Base-by-base conservation (phyloP, 2,113 vertebrate genomes). In the Saguinus imperator region DNA sequence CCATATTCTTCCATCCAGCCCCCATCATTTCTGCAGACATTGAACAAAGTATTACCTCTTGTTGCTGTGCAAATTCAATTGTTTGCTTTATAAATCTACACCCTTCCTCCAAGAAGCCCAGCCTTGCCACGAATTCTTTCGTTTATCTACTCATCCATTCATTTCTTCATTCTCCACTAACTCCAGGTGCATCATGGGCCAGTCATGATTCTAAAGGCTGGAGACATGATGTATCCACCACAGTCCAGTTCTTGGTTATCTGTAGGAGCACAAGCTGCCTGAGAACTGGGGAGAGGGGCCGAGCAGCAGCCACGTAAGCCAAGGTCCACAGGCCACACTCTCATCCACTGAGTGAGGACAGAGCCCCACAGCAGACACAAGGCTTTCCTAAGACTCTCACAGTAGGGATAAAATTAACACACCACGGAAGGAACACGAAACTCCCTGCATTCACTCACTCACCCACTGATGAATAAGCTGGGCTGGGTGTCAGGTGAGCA, bases 321-420 rank as follows among this genome's bases (percentile, higher is more conserved):
- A 10, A 7, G 4, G 11, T 16, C 80, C 23, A n/a, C 1, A 9
- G 16, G 3, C 1, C n/a, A 25, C 6, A 1, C 8, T 0, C 14
- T 52, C 35, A 1, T 11, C 6, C 29, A 0, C 0, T 4, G 6
- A 0, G 2, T 12, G 61, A n/a, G 21, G 1, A 2, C 9, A n/a
- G 2, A 1, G 0, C 5, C 1, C 16, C 1, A 3, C 16, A 16
- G 17, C 58, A 25, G 9, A 10, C 5, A 2, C 1, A 1, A 0
- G 17, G 14, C 6, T 1, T 16, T 29, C 8, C 25, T 1, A 4
- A 23, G 17, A 18, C 8, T 37, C 64, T n/a, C 35, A 13, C 21
- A 50, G 32, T 18, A 50, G 20, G n/a, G 16, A 45, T 20, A 8
- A 8, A 43, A 21, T 23, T 8, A 25, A 10, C n/a, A 16, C 27